A percentile compares a stretch with the other conserved stretches of the same genome.
These are phyloP conservation scores for Drosophila nannoptera DNA, from an alignment of 1,140 invertebrate genomes.

Conservation along the genomic window DNA sequence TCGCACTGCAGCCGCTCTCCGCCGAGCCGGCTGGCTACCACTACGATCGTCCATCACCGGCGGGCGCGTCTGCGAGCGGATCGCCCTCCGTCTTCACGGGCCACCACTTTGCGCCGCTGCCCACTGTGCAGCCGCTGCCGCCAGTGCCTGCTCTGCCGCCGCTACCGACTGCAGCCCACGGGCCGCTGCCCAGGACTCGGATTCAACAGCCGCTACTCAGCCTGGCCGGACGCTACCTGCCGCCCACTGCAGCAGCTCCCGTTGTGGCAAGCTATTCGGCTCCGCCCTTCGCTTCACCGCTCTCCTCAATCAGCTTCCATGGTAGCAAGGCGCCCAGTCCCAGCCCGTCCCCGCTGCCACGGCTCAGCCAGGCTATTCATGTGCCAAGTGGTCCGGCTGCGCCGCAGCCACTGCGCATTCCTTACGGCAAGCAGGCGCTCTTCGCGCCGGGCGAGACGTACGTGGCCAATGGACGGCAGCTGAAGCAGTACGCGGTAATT, in stretches of 20 bases:
- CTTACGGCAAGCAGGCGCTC: slow-evolving; percentile 62
- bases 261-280: slow-evolving; percentile 14
- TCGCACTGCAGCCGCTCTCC: neutral
- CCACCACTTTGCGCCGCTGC: slow-evolving; percentile 61
- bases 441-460: slow-evolving; percentile 65
- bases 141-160: slow-evolving; percentile 62
- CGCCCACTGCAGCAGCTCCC: slow-evolving; percentile 1
- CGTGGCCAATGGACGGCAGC: slow-evolving; percentile 64
- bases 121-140: slow-evolving; percentile 66
- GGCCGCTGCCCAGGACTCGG: slow-evolving; percentile 4
- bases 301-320: slow-evolving; percentile 52
- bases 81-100: slow-evolving; percentile 34
- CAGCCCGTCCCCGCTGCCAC: slow-evolving; percentile 4
- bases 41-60: slow-evolving; percentile 57
- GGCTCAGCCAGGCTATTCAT: slow-evolving; percentile 24
- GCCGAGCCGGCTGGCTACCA: slow-evolving; percentile 57
- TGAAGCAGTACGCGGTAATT: slow-evolving; percentile 76
- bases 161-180: slow-evolving; percentile 49
- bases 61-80: slow-evolving; percentile 26
- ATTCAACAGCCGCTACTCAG: slow-evolving; percentile 1
- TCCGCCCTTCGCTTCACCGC: slow-evolving; percentile 25
- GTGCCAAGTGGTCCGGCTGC: slow-evolving; percentile 33
- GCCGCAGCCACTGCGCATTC: slow-evolving; percentile 55
- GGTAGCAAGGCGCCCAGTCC: slow-evolving; percentile 26
- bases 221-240: slow-evolving; percentile 37